Evolutionary conservation across 2,113 vertebrate species (phyloP).

Genomic region (Heterotis niloticus): DNA sequence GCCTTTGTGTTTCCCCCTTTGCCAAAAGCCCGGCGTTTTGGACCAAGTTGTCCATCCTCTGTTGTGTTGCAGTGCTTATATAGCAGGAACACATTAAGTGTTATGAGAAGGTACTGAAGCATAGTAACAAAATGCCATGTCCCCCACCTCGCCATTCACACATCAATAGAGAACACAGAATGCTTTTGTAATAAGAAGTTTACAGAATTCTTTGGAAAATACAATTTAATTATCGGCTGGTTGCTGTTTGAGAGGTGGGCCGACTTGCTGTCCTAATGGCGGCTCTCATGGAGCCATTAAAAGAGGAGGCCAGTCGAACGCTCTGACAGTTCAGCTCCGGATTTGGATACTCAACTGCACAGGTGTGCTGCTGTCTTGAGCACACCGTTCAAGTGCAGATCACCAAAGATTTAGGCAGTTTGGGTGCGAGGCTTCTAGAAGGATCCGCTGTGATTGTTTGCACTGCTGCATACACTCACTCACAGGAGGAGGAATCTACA

Average conservation of each 20-base stretch:
- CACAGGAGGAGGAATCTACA: too few relatives aligned
- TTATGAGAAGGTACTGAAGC: neutral
- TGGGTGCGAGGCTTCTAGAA: neutral
- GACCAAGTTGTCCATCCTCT: neutral
- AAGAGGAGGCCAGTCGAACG: too few relatives aligned
- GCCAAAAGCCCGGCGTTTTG: neutral
- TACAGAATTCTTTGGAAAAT: too few relatives aligned
- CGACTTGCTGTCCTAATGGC: too few relatives aligned
- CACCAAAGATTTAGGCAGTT: neutral
- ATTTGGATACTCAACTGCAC: too few relatives aligned
- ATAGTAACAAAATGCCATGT: neutral
- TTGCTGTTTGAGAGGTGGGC: too few relatives aligned
- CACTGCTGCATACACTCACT: too few relatives aligned
- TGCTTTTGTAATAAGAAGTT: too few relatives aligned
- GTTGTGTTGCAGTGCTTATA: neutral
- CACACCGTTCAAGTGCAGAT: neutral
- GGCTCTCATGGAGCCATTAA: too few relatives aligned
- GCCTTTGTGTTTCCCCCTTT: constrained; percentile 11
- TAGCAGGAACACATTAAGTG: neutral
- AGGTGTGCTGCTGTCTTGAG: neutral
- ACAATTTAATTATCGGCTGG: too few relatives aligned
- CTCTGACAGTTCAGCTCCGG: too few relatives aligned
- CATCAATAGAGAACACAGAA: neutral
- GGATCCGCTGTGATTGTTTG: too few relatives aligned
- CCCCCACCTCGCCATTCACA: neutral